Conservation (phyloP, 1,140 invertebrate genomes). For the Galendromus occidentalis region DNA sequence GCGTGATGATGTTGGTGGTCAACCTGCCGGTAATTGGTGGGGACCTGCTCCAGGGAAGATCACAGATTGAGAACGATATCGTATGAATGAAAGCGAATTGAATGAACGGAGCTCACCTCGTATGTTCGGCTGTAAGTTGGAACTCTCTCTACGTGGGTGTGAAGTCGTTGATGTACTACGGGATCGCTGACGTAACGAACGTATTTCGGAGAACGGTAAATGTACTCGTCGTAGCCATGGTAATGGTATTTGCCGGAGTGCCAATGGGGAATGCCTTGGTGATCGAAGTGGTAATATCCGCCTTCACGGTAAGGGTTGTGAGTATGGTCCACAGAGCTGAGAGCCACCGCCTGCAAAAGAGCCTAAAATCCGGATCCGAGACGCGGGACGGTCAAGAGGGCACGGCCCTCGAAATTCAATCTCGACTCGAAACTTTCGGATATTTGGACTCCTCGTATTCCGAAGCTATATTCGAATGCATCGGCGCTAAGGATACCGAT, state of each 20-base stretch:
- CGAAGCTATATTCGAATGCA: no score
- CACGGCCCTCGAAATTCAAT: no score
- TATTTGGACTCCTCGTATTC: no score
- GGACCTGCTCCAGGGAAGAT: background rate
- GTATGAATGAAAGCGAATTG: no score
- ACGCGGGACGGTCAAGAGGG: no score
- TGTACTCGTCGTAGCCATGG: slow-evolving; percentile 1
- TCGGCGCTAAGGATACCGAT: no score
- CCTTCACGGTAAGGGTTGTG: slow-evolving; percentile 4
- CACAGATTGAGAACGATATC: no score
- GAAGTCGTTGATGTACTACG: background rate
- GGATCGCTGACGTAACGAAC: background rate
- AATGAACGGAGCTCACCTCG: no score
- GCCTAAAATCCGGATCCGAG: no score
- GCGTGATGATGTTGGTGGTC: slow-evolving; percentile 8
- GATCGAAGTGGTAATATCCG: slow-evolving; percentile 2
- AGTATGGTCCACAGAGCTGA: background rate
- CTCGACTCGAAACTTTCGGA: no score
- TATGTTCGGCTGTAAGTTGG: background rate
- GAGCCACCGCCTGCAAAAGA: background rate
- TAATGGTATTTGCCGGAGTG: slow-evolving; percentile 1
- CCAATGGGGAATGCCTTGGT: slow-evolving; percentile 8
- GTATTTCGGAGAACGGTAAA: slow-evolving; percentile 8
- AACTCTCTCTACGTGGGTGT: background rate
- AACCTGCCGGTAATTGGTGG: background rate